Percentiles rank a stretch among this genome's conserved stretches.
Conservation (phyloP, 2,888 invertebrate species). For the Sympetrum striolatum region DNA sequence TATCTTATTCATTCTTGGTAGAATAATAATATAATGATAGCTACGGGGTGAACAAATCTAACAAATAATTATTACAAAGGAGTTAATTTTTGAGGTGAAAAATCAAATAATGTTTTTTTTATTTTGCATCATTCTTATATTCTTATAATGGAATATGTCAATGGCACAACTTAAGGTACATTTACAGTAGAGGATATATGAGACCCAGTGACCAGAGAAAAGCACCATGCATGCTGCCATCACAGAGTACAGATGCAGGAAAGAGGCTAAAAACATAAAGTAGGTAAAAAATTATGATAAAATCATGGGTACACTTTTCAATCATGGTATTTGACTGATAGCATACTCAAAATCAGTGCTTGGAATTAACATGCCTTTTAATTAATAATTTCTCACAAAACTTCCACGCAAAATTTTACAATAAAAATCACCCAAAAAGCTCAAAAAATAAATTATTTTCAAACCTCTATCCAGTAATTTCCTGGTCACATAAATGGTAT, state of each 20-base stretch:
- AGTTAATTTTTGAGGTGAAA: background rate
- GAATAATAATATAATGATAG: too few relatives aligned
- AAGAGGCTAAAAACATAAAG: background rate
- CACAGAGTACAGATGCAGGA: slow-evolving; percentile 32
- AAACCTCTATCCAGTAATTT: slow-evolving; percentile 35
- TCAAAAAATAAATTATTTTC: slow-evolving; percentile 32
- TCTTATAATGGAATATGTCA: slow-evolving; percentile 44
- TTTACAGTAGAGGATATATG: slow-evolving; percentile 27
- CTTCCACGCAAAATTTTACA: background rate
- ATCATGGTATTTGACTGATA: background rate
- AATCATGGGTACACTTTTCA: background rate
- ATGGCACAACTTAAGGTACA: slow-evolving; percentile 46
- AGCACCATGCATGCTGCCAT: slow-evolving; percentile 44
- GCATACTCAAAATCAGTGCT: background rate
- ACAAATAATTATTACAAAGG: background rate
- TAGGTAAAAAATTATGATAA: background rate
- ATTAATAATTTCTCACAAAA: background rate
- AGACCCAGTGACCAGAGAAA: slow-evolving; percentile 45
- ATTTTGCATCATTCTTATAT: slow-evolving; percentile 41
- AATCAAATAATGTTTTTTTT: slow-evolving; percentile 32
- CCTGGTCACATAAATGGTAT: slow-evolving; percentile 33
- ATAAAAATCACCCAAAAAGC: background rate
- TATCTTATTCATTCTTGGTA: too few relatives aligned
- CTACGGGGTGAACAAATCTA: background rate
- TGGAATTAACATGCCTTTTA: background rate